Conservation (phyloP, 2,888 invertebrate species). For the Lasioglossum calceatum region DNA sequence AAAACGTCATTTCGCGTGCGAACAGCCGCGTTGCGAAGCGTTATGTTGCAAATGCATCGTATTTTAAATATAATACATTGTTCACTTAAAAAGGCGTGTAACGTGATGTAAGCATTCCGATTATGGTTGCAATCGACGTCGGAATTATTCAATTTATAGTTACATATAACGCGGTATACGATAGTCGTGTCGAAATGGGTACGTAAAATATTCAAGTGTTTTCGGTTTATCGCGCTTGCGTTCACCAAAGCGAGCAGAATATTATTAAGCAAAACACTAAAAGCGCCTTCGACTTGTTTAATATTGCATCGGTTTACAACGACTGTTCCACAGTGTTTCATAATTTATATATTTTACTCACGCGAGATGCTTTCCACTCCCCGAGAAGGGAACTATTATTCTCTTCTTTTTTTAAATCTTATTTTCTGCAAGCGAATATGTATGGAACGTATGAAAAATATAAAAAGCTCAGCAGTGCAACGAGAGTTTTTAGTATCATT, state of each 20-base stretch:
- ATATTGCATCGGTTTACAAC: not conserved
- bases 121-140: not conserved
- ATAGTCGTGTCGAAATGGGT: not conserved
- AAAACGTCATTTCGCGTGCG: not conserved
- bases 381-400: not conserved
- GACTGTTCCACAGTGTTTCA: not conserved
- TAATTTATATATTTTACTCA: not conserved
- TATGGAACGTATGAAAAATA: not conserved
- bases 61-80: not conserved
- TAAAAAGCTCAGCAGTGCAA: not conserved
- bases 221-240: not conserved
- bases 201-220: not conserved
- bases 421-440: not conserved
- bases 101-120: not conserved
- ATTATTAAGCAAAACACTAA: conserved; percentile 4
- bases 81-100: not conserved
- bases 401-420: not conserved
- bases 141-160: conserved; percentile 14
- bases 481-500: not conserved
- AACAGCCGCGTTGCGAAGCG: not conserved
- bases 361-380: not conserved
- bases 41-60: not conserved
- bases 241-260: not conserved
- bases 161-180: not conserved
- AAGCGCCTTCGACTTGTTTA: not conserved